Evolutionary conservation across 2,797 vertebrate species (phyloP).

Genomic region (Sandelia bainsii): DNA sequence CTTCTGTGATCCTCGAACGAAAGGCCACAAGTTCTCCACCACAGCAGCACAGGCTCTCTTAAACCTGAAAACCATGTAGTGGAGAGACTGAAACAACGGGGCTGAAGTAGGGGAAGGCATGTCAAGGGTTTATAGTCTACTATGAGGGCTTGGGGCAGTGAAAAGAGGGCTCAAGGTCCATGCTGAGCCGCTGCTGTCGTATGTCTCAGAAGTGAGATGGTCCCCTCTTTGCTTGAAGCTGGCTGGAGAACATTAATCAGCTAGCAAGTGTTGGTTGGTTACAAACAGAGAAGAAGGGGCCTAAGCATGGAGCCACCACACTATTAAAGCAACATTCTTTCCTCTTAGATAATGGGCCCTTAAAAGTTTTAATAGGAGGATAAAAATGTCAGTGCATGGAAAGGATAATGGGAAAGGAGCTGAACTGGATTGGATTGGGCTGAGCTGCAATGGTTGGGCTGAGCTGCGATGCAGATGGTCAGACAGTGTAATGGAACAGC

Average conservation of each 20-base stretch:
- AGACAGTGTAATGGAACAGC: slow-evolving; percentile 15
- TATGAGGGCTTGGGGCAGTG: slow-evolving; percentile 60
- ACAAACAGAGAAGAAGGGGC: slow-evolving; percentile 79
- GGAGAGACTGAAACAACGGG: slow-evolving; percentile 68
- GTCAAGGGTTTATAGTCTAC: slow-evolving; percentile 79
- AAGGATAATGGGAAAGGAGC: slow-evolving; percentile 74
- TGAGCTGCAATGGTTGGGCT: slow-evolving; percentile 40
- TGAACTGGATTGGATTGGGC: slow-evolving; percentile 55
- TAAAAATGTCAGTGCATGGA: slow-evolving; percentile 86
- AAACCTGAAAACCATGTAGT: slow-evolving; percentile 65
- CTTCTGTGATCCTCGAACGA: slow-evolving; percentile 67
- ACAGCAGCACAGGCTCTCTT: slow-evolving; percentile 50
- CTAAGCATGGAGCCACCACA: slow-evolving; percentile 80
- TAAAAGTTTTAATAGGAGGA: slow-evolving; percentile 86
- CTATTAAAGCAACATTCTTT: slow-evolving; percentile 86
- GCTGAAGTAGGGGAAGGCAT: slow-evolving; percentile 74
- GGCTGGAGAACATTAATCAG: slow-evolving; percentile 67
- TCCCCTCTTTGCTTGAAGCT: slow-evolving; percentile 47
- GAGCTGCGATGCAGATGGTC: slow-evolving; percentile 60
- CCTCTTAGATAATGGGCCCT: slow-evolving; percentile 83
- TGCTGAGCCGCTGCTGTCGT: slow-evolving; percentile 56
- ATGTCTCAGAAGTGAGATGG: slow-evolving; percentile 56
- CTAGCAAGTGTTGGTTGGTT: slow-evolving; percentile 63
- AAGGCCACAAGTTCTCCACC: slow-evolving; percentile 63
- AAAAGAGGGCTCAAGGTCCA: slow-evolving; percentile 66